These are phyloP conservation scores for Holacanthella duospinosa DNA, from an alignment of 2,888 invertebrate species.

Conservation along the genomic window DNA sequence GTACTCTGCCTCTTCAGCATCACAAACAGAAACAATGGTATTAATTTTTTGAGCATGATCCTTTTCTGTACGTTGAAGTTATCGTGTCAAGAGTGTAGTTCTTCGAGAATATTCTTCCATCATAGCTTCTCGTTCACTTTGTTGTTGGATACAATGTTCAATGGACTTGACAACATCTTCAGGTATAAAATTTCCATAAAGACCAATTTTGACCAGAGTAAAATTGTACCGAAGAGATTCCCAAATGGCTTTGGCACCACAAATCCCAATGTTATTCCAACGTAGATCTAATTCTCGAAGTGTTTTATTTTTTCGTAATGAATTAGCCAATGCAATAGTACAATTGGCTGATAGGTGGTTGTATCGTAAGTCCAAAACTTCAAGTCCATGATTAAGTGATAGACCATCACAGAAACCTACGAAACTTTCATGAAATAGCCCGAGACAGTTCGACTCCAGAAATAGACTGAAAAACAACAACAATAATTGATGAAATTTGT, in stretches of 20 bases:
- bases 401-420: conserved; percentile 41
- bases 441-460: conserved; percentile 43
- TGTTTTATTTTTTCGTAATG: conserved; percentile 40
- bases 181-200: conserved; percentile 43
- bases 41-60: conserved; percentile 31
- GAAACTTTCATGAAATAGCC: conserved; percentile 40
- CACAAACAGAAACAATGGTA: conserved; percentile 28
- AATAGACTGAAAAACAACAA: conserved; percentile 23
- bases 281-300: conserved; percentile 41
- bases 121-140: conserved; percentile 27
- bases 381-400: conserved; percentile 40
- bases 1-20: conserved; percentile 30
- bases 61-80: conserved; percentile 34
- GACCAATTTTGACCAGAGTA: conserved; percentile 38
- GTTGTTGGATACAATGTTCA: conserved; percentile 27
- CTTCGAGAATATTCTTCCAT: conserved; percentile 31
- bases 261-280: conserved; percentile 42
- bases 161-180: conserved; percentile 40
- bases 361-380: conserved; percentile 41
- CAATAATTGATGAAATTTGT: not conserved
- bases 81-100: conserved; percentile 37
- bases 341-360: conserved; percentile 42
- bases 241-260: conserved; percentile 41
- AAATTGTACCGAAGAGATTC: conserved; percentile 40
- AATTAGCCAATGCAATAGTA: conserved; percentile 39